Conservation (phyloP, 2,888 invertebrate species). For the Ligdia adustata region DNA sequence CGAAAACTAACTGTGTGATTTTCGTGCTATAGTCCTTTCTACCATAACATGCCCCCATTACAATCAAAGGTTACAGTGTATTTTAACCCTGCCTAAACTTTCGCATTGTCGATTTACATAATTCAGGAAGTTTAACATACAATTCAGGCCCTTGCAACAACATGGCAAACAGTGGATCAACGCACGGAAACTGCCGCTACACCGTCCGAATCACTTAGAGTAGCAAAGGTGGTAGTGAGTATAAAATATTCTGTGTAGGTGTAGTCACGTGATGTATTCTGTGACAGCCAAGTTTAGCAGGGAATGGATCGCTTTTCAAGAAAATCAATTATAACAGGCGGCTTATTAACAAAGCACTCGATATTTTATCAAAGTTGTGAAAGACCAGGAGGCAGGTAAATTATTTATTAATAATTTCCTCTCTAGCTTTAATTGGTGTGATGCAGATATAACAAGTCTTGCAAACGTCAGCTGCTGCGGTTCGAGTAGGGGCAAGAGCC, state of each 20-base stretch:
- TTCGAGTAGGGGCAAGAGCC: too few species aligned
- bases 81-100: not conserved
- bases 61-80: not conserved
- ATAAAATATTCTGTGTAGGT: slow-evolving; percentile 15
- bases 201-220: not conserved
- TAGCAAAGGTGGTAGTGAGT: not conserved
- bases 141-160: not conserved
- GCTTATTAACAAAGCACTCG: slow-evolving; percentile 32
- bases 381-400: too few species aligned
- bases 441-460: too few species aligned
- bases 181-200: not conserved
- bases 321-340: slow-evolving; percentile 25
- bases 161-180: not conserved
- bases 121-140: slow-evolving; percentile 9
- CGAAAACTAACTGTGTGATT: too few species aligned
- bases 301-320: slow-evolving; percentile 18
- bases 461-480: too few species aligned
- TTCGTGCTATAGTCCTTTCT: too few species aligned
- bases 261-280: slow-evolving; percentile 36
- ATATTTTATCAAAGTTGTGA: too few species aligned
- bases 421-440: too few species aligned
- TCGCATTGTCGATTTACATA: not conserved
- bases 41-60: too few species aligned
- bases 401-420: too few species aligned
- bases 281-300: slow-evolving; percentile 15